Evolutionary conservation across 2,797 vertebrate genomes (phyloP), one percentile per base, ranked within the genome.

Genomic region (Mormyrus hasselquistii): DNA sequence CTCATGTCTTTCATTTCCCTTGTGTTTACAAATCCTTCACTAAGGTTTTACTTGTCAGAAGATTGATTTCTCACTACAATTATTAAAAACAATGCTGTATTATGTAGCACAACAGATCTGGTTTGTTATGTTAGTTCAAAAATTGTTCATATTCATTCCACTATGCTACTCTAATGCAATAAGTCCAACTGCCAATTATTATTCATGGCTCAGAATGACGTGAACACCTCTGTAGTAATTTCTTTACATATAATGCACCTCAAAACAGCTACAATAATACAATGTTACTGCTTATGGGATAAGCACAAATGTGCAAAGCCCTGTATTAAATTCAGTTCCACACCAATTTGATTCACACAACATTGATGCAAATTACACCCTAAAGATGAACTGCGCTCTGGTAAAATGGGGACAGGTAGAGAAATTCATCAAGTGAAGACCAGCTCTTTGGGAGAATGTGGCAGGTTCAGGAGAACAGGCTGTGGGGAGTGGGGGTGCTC

Each of bases 1-100:
- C 87, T 87, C 65, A 90, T 76, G 87, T 89, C 89, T 92, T 91
- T 92, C 84, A 90, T 92, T 90, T 79, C 62, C 89, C 62, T 34
- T 90, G 69, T 89, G 92, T 88, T 92, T 25, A 91, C 52, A 88
- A 89, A 90, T 91, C 89, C 90, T 59, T 86, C 57, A 90, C 19
- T 59, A 38, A 89, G 73, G 83, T 44, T 44, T 83, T 8, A 29
- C 3, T 14, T 49, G 10, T 49, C 22, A 49, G 47, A 19, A 49
- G 38, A 14, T 84, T 52, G 41, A 84, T 29, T 84, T 49, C 22
- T 12, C n/a, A n/a, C 41, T 83, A 47, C 9, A 84, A 84, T 50
- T 10, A n/a, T 25, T 50, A 12, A 50, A n/a, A 73, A 73, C 2
- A 73, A 44, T 41, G 38, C 6, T 16, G 38, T 44, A 41, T 44